Conservation (phyloP, 2,888 invertebrate species). For the Drosophila siamana region DNA sequence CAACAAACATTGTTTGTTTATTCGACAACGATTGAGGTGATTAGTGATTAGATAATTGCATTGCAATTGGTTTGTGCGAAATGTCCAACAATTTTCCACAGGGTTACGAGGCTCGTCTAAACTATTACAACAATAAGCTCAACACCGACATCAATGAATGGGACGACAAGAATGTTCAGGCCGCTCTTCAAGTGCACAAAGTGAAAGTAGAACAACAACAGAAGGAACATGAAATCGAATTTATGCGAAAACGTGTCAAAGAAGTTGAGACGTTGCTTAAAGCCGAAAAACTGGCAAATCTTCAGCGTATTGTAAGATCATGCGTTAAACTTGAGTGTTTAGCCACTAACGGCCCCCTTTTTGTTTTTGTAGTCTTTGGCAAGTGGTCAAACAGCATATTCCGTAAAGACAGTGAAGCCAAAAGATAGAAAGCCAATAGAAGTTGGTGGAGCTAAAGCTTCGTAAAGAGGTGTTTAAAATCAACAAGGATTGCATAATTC, state of each 20-base stretch:
- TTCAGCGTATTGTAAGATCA: slow-evolving; percentile 1
- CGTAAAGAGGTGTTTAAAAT: slow-evolving; percentile 6
- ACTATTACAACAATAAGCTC: background rate
- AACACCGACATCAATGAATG: slow-evolving; percentile 12
- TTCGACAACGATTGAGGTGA: slow-evolving; percentile 21
- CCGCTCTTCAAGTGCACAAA: background rate
- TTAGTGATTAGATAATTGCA: no score
- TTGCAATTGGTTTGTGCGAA: no score
- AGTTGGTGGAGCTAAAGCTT: no score
- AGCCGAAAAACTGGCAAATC: background rate
- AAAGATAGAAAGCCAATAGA: no score
- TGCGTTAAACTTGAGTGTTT: no score
- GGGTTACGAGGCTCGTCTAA: slow-evolving; percentile 17
- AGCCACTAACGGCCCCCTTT: no score
- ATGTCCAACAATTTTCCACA: background rate
- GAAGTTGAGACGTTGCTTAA: slow-evolving; percentile 12
- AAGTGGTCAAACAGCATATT: no score
- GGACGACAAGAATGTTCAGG: slow-evolving; percentile 8
- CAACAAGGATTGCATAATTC: background rate
- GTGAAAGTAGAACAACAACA: background rate
- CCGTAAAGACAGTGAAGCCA: no score
- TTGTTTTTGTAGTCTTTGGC: no score
- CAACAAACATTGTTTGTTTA: slow-evolving; percentile 6
- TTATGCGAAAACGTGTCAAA: slow-evolving; percentile 31
- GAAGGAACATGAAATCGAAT: background rate